A percentile compares a stretch with the other conserved stretches of the same genome.
phyloP scores from a whole-genome alignment of 2,113 vertebrate genomes.

The Cranoglanis bouderius region DNA sequence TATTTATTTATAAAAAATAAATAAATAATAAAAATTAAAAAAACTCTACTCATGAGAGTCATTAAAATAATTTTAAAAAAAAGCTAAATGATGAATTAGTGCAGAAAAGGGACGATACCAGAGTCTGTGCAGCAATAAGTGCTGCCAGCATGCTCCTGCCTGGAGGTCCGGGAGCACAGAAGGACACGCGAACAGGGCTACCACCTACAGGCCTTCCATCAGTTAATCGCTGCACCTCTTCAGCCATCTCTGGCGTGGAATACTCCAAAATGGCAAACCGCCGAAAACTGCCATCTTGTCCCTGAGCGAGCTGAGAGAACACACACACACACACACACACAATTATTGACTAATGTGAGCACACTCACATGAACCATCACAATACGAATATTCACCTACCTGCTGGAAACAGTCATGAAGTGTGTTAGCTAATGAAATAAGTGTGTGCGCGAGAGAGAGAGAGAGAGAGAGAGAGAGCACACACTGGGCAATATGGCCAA shows the following conservation, averaged over 20 bases:
- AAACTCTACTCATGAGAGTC: not conserved
- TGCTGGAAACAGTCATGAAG: too few relatives aligned
- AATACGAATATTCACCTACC: too few relatives aligned
- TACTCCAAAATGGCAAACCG: slow-evolving; percentile 88
- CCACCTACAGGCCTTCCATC: slow-evolving; percentile 78
- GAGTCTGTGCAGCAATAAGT: slow-evolving; percentile 89
- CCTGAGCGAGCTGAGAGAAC: slow-evolving; percentile 81
- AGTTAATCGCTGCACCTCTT: slow-evolving; percentile 75
- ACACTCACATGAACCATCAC: too few relatives aligned
- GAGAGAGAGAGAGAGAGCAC: too few relatives aligned
- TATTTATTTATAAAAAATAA: not conserved
- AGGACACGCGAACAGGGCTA: slow-evolving; percentile 81
- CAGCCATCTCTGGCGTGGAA: slow-evolving; percentile 77
- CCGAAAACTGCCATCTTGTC: slow-evolving; percentile 87
- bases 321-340: not conserved
- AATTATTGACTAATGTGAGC: too few relatives aligned
- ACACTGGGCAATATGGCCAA: too few relatives aligned
- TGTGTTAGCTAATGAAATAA: too few relatives aligned
- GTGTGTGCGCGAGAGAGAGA: too few relatives aligned
- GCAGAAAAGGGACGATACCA: slow-evolving; percentile 66
- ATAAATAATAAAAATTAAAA: too few relatives aligned
- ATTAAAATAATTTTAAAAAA: not conserved
- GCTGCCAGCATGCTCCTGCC: slow-evolving; percentile 92
- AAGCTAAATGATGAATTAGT: not conserved
- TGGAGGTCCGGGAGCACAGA: slow-evolving; percentile 89